phyloP scores from a whole-genome alignment of 1,140 invertebrate genomes.

The Schlechtendalia chinensis region DNA sequence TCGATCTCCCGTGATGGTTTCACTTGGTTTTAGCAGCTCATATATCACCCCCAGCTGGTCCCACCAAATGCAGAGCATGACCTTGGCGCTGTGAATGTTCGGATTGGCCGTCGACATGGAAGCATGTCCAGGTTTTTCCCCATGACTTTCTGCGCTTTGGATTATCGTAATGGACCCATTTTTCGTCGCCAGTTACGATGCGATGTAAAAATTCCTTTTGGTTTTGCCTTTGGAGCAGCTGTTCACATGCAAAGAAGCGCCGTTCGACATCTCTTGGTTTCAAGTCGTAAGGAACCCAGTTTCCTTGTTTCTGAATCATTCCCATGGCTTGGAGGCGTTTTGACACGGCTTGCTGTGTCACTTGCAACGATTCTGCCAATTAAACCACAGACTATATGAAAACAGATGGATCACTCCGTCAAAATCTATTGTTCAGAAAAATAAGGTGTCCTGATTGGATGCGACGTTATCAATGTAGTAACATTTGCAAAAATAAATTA shows the following conservation, averaged over 20 bases:
- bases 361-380: no score
- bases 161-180: slow-evolving; percentile 18
- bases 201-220: neutral
- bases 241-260: neutral
- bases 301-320: no score
- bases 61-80: slow-evolving; percentile 13
- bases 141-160: neutral
- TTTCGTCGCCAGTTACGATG: slow-evolving; percentile 48
- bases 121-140: neutral
- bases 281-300: no score
- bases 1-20: neutral
- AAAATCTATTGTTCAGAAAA: no score
- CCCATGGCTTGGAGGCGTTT: no score
- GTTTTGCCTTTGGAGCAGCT: neutral
- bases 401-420: no score
- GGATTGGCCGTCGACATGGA: neutral
- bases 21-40: neutral
- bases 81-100: neutral
- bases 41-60: neutral
- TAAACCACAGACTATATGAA: no score
- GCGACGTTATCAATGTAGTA: no score
- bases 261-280: neutral
- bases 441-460: no score
- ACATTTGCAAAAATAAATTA: no score
- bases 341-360: no score